Evolutionary conservation across 2,888 invertebrate species (phyloP).

Genomic region (Epicampocera succincta): DNA sequence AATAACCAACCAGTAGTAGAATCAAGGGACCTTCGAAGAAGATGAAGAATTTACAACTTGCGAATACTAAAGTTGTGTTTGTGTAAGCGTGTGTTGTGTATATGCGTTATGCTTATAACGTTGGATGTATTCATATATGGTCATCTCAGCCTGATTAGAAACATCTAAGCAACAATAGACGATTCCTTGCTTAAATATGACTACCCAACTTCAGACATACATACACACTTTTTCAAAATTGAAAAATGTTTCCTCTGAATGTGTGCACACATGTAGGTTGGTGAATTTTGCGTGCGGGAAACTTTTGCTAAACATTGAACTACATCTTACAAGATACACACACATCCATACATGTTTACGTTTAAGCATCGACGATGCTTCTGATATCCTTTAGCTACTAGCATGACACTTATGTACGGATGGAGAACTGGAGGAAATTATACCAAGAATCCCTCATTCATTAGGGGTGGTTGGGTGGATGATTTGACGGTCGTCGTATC

Average conservation of each 20-base stretch:
- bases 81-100: not conserved
- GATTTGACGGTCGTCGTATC: slow-evolving; percentile 10
- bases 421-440: slow-evolving; percentile 48
- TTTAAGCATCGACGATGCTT: slow-evolving; percentile 54
- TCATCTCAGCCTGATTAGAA: slow-evolving; percentile 65
- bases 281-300: slow-evolving; percentile 62
- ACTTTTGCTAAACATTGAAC: slow-evolving; percentile 57
- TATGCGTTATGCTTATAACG: not conserved
- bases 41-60: slow-evolving; percentile 74
- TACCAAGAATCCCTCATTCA: slow-evolving; percentile 40
- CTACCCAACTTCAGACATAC: slow-evolving; percentile 25
- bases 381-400: slow-evolving; percentile 55
- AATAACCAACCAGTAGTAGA: slow-evolving; percentile 66
- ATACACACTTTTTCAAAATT: slow-evolving; percentile 31
- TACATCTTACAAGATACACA: slow-evolving; percentile 25
- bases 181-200: slow-evolving; percentile 50
- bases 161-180: slow-evolving; percentile 62
- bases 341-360: slow-evolving; percentile 8
- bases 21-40: slow-evolving; percentile 73
- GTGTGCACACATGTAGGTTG: slow-evolving; percentile 29
- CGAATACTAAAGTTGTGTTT: slow-evolving; percentile 69
- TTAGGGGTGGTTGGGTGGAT: slow-evolving; percentile 34
- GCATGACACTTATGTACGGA: slow-evolving; percentile 60
- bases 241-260: slow-evolving; percentile 8
- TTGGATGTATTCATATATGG: slow-evolving; percentile 8